phyloP scores from a whole-genome alignment of 2,888 invertebrate species.

The Anagyrus pseudococci region DNA sequence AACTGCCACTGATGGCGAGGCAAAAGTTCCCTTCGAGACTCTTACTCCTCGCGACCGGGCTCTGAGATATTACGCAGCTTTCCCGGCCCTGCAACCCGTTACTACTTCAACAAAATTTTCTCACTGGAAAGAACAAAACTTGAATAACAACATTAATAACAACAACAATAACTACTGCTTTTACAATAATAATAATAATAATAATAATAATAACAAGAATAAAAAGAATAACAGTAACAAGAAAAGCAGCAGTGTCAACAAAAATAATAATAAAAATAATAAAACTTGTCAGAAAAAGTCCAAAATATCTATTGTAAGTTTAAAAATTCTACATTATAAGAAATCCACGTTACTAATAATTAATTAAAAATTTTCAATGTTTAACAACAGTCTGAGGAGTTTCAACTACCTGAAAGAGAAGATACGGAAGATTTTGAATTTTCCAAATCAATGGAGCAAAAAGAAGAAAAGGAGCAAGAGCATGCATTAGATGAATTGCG shows the following conservation, averaged over 20 bases:
- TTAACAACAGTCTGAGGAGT: constrained; percentile 46
- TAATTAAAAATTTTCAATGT: background rate
- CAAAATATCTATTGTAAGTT: constrained; percentile 56
- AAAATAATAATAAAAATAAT: constrained; percentile 49
- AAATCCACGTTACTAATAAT: background rate
- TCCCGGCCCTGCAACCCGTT: constrained; percentile 69
- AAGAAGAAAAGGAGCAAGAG: constrained; percentile 49
- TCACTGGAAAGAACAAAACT: constrained; percentile 52
- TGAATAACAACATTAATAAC: constrained; percentile 45
- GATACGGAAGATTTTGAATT: constrained; percentile 57
- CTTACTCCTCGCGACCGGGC: constrained; percentile 72
- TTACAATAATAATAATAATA: constrained; percentile 50
- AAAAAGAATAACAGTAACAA: constrained; percentile 50
- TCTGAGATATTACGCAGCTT: constrained; percentile 79
- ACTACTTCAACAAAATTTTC: constrained; percentile 55
- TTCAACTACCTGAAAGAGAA: constrained; percentile 46
- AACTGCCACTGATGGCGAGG: constrained; percentile 47
- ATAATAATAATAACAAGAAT: constrained; percentile 49
- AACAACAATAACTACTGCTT: constrained; percentile 48
- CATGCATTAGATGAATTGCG: constrained; percentile 61
- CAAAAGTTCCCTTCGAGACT: constrained; percentile 62
- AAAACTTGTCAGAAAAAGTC: constrained; percentile 53
- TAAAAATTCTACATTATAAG: background rate
- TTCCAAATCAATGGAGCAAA: constrained; percentile 58
- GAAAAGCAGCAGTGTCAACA: constrained; percentile 48